Evolutionary conservation across 2,888 invertebrate genomes (phyloP), one percentile per base, ranked within the genome.

Genomic region (Drosophila formosana): DNA sequence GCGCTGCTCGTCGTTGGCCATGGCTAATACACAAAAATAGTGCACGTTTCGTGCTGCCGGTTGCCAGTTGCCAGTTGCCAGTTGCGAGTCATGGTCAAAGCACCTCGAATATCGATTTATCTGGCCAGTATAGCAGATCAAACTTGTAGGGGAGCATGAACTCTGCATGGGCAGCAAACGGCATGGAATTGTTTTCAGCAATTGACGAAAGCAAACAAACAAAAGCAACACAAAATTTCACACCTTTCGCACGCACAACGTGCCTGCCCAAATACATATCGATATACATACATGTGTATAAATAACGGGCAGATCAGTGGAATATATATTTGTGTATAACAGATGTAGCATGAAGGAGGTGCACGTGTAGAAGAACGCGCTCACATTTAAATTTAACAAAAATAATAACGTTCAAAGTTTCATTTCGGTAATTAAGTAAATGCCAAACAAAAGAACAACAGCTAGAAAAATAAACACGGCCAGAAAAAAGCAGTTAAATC

Each of bases 91-190:
- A 88, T 66, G 83, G 88, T 71, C 88, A 77, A 80, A 82, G 75
- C 78, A 69, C 78, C 86, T 82, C 66, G 82, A 82, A 79, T 88
- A 83, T 84, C 83, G 88, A 88, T 88, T 84, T 82, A 69, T 80
- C 75, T 72, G 67, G 25, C 58, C 18, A 37, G 45, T 52, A 53
- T 41, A 25, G 51, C 70, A 66, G 64, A 72, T 79, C 72, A 43
- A 65, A 57, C 67, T 64, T 26, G 28, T 25, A 32, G 28, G 49
- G 64, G 45, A 51, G 39, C 45, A 51, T 43, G 66, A 67, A 61
- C 67, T 70, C 53, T 61, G 51, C 69, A 71, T 55, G 25, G 64
- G 60, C 62, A 65, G 56, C 66, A 63, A 70, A 58, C 61, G 62
- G 62, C 61, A 68, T 55, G 52, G 63, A 74, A 87, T 72, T 78